Conservation (phyloP, 2,888 invertebrate genomes). For the Antitype chi region DNA sequence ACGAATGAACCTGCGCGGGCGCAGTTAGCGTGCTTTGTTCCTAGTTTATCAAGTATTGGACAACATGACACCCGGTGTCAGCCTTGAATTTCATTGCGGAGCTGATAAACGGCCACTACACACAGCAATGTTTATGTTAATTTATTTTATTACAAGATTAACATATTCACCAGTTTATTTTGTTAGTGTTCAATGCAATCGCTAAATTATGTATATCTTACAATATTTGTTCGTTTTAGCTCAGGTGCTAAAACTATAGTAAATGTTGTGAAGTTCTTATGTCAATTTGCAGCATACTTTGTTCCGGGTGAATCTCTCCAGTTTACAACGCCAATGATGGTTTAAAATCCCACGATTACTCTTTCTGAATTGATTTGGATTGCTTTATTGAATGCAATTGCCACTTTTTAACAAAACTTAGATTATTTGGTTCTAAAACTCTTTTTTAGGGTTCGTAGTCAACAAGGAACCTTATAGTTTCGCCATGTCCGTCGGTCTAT, state of each 20-base stretch:
- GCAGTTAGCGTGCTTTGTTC: slow-evolving; percentile 62
- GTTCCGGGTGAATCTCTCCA: slow-evolving; percentile 30
- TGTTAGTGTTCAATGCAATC: slow-evolving; percentile 38
- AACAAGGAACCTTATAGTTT: too few relatives aligned
- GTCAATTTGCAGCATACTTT: slow-evolving; percentile 29
- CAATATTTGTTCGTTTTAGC: slow-evolving; percentile 50
- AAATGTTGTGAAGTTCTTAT: slow-evolving; percentile 32
- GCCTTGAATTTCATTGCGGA: slow-evolving; percentile 80
- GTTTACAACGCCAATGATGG: not conserved
- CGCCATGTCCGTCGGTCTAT: too few relatives aligned
- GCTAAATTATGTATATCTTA: slow-evolving; percentile 37
- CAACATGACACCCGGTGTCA: slow-evolving; percentile 75
- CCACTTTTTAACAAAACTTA: not conserved
- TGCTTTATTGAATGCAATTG: slow-evolving; percentile 1
- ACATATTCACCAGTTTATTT: slow-evolving; percentile 59
- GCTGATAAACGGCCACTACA: slow-evolving; percentile 76
- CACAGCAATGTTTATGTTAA: slow-evolving; percentile 76
- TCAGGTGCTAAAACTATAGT: slow-evolving; percentile 47
- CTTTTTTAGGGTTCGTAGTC: not conserved
- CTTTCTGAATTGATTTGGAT: slow-evolving; percentile 14
- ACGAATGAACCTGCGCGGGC: slow-evolving; percentile 51
- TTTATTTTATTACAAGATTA: slow-evolving; percentile 78
- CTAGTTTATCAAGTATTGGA: slow-evolving; percentile 74
- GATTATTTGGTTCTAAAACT: not conserved
- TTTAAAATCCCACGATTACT: not conserved